Percentiles rank a stretch among this genome's conserved stretches.
phyloP scores from a whole-genome alignment of 2,888 invertebrate species.

The Nomada hirtipes region DNA sequence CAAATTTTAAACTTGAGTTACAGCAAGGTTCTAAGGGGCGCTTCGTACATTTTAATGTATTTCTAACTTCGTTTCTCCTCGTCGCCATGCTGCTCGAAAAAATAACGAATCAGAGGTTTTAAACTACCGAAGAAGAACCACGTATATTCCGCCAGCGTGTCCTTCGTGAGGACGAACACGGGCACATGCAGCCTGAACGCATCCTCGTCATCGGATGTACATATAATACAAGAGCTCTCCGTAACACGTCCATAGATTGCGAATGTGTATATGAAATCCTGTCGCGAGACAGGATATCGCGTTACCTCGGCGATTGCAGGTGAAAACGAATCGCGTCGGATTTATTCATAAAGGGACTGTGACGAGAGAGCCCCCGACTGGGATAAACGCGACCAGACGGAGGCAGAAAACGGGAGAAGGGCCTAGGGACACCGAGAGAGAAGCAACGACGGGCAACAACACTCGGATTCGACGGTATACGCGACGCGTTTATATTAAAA shows the following conservation, averaged over 20 bases:
- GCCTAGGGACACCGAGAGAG: constrained; percentile 7
- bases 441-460: constrained; percentile 63
- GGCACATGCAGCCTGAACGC: too few relatives aligned
- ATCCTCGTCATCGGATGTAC: neutral
- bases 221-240: neutral
- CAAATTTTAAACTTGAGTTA: too few relatives aligned
- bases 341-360: constrained; percentile 71
- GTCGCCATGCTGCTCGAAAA: too few relatives aligned
- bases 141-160: constrained; percentile 15
- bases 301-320: constrained; percentile 68
- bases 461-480: constrained; percentile 70
- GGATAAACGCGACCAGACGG: constrained; percentile 30
- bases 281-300: constrained; percentile 64
- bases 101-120: too few relatives aligned
- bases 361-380: constrained; percentile 47
- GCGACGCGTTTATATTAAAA: constrained; percentile 76
- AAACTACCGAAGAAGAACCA: neutral
- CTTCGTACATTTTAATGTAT: too few relatives aligned
- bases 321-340: constrained; percentile 68
- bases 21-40: too few relatives aligned
- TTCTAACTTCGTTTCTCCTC: too few relatives aligned
- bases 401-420: constrained; percentile 4
- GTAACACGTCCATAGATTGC: neutral
- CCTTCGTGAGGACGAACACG: constrained; percentile 2
- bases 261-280: constrained; percentile 21